Evolutionary conservation across 1,140 invertebrate species (phyloP).

Genomic region (Brachionus rotundiformis): DNA sequence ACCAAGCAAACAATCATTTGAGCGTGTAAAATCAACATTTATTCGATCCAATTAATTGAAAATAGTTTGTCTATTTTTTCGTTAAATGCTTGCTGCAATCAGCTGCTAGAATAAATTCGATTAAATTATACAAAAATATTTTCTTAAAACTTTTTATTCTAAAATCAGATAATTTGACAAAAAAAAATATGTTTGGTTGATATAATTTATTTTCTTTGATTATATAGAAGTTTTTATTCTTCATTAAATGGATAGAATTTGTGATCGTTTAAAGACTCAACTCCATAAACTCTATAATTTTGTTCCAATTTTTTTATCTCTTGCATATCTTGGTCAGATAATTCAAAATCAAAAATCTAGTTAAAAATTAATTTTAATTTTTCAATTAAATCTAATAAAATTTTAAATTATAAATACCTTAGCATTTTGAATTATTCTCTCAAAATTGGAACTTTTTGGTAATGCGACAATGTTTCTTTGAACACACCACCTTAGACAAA

Average conservation of each 20-base stretch:
- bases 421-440: conserved; percentile 36
- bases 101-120: neutral
- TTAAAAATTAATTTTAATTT: neutral
- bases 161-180: conserved; percentile 15
- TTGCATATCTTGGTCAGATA: conserved; percentile 23
- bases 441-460: conserved; percentile 29
- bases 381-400: neutral
- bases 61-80: neutral
- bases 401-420: neutral
- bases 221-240: neutral
- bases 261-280: conserved; percentile 5
- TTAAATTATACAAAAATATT: neutral
- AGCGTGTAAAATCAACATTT: neutral
- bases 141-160: neutral
- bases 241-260: conserved; percentile 40
- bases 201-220: neutral
- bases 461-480: conserved; percentile 39
- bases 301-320: conserved; percentile 5
- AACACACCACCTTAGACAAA: conserved; percentile 40
- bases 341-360: conserved; percentile 46
- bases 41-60: neutral
- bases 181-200: neutral
- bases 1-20: neutral
- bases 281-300: conserved; percentile 25
- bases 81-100: neutral